These are phyloP conservation scores for Gila robusta DNA, from an alignment of 2,797 vertebrate genomes.

Conservation along the genomic window DNA sequence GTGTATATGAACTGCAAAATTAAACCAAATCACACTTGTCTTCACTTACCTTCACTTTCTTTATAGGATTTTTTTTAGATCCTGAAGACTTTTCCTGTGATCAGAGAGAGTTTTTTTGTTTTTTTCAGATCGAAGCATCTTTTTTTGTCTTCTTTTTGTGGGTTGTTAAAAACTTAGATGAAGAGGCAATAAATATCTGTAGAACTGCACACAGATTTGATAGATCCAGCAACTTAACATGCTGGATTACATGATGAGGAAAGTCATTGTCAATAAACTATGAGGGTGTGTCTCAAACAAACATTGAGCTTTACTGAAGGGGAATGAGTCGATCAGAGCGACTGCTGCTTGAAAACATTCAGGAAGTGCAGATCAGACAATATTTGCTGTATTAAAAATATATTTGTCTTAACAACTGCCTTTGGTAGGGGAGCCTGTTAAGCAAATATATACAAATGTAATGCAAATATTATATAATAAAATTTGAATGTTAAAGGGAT, in stretches of 20 bases:
- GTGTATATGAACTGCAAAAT: not conserved
- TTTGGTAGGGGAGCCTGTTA: not conserved
- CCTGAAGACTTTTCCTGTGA: not conserved
- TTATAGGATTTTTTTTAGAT: not conserved
- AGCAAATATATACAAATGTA: not conserved
- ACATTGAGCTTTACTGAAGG: no score
- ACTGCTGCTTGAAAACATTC: not conserved
- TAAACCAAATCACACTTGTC: not conserved
- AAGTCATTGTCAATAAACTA: not conserved
- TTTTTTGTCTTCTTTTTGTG: not conserved
- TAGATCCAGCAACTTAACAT: not conserved
- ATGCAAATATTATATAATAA: not conserved
- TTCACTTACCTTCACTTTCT: slow-evolving; percentile 2
- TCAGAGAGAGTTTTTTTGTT: not conserved
- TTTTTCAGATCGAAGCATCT: not conserved
- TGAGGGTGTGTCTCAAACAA: not conserved
- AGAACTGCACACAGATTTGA: not conserved
- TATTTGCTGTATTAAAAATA: not conserved
- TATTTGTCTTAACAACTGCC: not conserved
- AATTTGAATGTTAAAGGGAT: not conserved
- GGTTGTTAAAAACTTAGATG: no score
- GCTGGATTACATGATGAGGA: not conserved
- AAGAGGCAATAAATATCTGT: not conserved
- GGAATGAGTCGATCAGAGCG: not conserved
- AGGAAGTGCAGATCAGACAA: no score